Percentiles rank a stretch among this genome's conserved stretches.
These are phyloP conservation scores for Folsomia manolachei DNA, from an alignment of 2,888 invertebrate species.

Conservation along the genomic window DNA sequence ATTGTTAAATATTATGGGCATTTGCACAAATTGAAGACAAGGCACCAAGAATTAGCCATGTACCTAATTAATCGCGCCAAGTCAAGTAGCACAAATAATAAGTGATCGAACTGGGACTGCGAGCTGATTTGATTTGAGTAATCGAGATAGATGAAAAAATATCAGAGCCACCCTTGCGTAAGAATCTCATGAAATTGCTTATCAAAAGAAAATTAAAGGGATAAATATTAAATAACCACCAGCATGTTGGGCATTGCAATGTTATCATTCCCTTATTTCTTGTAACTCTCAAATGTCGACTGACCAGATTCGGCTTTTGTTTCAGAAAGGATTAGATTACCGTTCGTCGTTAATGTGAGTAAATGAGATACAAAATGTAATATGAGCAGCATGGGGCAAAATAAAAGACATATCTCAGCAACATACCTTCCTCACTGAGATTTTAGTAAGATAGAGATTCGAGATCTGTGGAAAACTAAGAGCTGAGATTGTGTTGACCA, in stretches of 20 bases:
- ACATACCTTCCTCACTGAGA: too few species aligned
- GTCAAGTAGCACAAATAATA: not conserved
- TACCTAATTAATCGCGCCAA: not conserved
- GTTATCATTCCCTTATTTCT: not conserved
- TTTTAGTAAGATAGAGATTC: not conserved
- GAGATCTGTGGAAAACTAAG: not conserved
- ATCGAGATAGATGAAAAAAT: not conserved
- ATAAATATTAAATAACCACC: too few species aligned
- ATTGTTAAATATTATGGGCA: not conserved
- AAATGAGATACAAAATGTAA: constrained; percentile 5
- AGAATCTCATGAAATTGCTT: constrained; percentile 6
- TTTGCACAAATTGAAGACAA: constrained; percentile 1
- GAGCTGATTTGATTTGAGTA: not conserved
- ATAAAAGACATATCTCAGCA: too few species aligned
- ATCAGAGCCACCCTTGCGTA: not conserved
- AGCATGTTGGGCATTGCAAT: not conserved
- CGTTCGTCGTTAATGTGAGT: too few species aligned
- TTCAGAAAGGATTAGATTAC: constrained; percentile 1
- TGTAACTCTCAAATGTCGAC: too few species aligned
- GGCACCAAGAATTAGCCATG: not conserved
- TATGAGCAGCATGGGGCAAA: constrained; percentile 4
- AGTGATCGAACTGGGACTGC: not conserved
- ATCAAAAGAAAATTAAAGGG: not conserved
- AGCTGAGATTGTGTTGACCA: too few species aligned
- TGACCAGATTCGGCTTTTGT: not conserved